Base-by-base conservation (phyloP, 2,797 vertebrate species). In the Argentina silus region DNA sequence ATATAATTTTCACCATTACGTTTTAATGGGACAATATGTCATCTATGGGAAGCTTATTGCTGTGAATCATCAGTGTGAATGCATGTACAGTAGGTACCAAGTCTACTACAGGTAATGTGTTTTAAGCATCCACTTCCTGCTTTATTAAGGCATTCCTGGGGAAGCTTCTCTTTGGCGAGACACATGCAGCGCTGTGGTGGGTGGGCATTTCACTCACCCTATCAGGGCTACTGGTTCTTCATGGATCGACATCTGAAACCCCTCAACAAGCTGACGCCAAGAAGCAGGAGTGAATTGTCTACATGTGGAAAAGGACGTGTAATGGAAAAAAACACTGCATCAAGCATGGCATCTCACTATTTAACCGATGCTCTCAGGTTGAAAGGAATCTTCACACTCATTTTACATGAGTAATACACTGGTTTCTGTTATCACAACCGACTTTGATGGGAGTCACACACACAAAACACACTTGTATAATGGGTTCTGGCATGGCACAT, bases 111-210 rank as follows among this genome's bases (percentile, higher is more conserved):
- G 15, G n/a, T 8, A 11, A 12, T 17, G 14, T 66, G 45, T 62
- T 36, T 36, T 36, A 36, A 36, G 27, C 27, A 36, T 36, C 27
- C 27, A 36, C 27, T 36, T 36, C 27, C 1, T 36, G 27, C 23
- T 74, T 66, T 78, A 51, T 84, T 0, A 75, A 95, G 94, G 93
- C 92, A 2, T 59, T 93, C 73, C 82, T 94, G 67, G 94, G 93
- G 74, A 82, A 87, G 78, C 44, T 92, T 55, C 88, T 94, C 3
- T 95, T 95, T 74, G 92, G 91, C 61, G 97, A 98, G 91, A 93
- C 81, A 0, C 95, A 95, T 72, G 90, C 90, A 0, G 66, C 89
- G n/a, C 81, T 98, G 57, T 98, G 97, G 96, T 99, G 97, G 97
- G 78, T 92, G 0, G 97, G 97, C 14, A 95, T 97, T 7, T 71